A percentile compares a stretch with the other conserved stretches of the same genome.
These are phyloP conservation scores for Lepidostoma basale DNA, from an alignment of 1,140 invertebrate genomes.

Conservation along the genomic window DNA sequence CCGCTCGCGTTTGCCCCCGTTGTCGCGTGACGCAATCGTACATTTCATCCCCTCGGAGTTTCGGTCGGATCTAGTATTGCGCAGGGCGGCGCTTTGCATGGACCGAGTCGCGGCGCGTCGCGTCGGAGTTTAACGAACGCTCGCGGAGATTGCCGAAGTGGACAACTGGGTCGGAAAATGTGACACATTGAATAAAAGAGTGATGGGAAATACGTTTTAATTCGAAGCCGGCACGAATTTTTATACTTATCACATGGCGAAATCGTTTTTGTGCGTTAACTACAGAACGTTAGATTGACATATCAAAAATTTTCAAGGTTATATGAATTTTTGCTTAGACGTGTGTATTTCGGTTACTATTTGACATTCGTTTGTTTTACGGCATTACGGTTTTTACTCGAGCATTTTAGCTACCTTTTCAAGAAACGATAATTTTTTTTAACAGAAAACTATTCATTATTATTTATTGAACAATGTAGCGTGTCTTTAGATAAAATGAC, in stretches of 20 bases:
- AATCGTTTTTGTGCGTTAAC: neutral
- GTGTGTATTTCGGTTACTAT: too few species aligned
- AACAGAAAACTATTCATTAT: too few species aligned
- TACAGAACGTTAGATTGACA: neutral
- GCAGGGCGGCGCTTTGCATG: conserved; percentile 7
- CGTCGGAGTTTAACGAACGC: neutral
- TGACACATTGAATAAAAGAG: neutral
- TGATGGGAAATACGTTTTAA: neutral
- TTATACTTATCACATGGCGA: neutral
- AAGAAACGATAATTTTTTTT: too few species aligned
- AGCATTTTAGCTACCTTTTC: too few species aligned
- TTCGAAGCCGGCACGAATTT: neutral
- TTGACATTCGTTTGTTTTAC: too few species aligned
- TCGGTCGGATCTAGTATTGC: neutral
- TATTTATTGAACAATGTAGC: too few species aligned
- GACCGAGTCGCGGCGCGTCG: neutral
- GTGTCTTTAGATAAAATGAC: too few species aligned
- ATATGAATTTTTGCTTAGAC: neutral
- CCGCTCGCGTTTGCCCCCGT: neutral
- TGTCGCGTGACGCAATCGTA: neutral
- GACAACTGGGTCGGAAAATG: conserved; percentile 15
- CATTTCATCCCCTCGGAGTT: neutral
- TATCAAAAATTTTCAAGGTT: neutral
- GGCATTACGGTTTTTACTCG: too few species aligned
- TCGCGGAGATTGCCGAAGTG: conserved; percentile 46